Evolutionary conservation across 1,140 invertebrate species (phyloP), one percentile per base, ranked within the genome.

Genomic region (Gerris buenoi): DNA sequence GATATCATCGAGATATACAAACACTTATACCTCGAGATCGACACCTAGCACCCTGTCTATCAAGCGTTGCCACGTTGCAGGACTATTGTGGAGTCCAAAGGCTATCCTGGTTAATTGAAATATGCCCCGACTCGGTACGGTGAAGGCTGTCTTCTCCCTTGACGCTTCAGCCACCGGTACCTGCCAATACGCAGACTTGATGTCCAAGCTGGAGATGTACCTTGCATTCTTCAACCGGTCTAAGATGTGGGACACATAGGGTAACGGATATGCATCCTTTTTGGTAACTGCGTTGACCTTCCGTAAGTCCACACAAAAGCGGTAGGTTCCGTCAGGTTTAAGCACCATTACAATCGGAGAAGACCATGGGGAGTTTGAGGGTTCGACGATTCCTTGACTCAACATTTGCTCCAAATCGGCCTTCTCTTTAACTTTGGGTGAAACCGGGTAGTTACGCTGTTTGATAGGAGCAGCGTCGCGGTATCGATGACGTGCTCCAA

Each of bases 271-370:
- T 0, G 72, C 67, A 26, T 76, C 75, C 18, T 71, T 69, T 3
- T 69, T 70, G 0, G 76, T 81, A 0, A 77, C 69, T 0, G 64
- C 33, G 68, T 83, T 84, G 0, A 83, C 56, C 57, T 61, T 23
- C 13, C 77, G 63, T 63, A 74, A 79, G 70, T 82, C 79, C 0
- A 82, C 68, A 66, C 79, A 81, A 65, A 82, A 80, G 15, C 80
- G 63, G 0, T 71, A 69, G 0, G 68, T 69, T 1, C 75, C 75
- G 66, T 82, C 78, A 29, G 80, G 79, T 67, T 85, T n/a, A n/a
- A n/a, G n/a, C n/a, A n/a, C n/a, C n/a, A n/a, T n/a, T n/a, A n/a
- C n/a, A n/a, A n/a, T n/a, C n/a, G n/a, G n/a, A n/a, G n/a, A n/a
- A n/a, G n/a, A n/a, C n/a, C n/a, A n/a, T n/a, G n/a, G n/a, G n/a